Conservation (phyloP, 2,797 vertebrate genomes). For the Siniperca undulata region DNA sequence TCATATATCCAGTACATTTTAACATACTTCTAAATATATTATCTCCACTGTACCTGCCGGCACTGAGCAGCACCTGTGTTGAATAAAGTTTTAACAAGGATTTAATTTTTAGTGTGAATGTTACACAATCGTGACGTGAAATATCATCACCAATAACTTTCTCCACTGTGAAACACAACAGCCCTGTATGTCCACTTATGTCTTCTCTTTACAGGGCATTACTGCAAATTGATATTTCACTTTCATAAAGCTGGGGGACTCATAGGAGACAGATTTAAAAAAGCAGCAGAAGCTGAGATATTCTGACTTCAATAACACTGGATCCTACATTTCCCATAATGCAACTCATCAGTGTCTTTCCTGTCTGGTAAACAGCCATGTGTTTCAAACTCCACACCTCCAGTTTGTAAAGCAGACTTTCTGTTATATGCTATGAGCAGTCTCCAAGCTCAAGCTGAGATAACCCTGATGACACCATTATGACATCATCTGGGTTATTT, state of each 20-base stretch:
- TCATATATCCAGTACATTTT: not conserved
- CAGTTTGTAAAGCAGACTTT: no score
- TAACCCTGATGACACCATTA: no score
- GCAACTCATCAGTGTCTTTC: no score
- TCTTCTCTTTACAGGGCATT: not conserved
- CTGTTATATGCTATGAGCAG: no score
- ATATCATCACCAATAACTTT: not conserved
- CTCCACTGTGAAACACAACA: not conserved
- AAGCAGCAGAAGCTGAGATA: no score
- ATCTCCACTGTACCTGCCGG: not conserved
- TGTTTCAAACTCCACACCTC: no score
- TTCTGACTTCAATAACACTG: no score
- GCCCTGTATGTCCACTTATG: not conserved
- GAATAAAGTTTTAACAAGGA: not conserved
- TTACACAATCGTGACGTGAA: not conserved
- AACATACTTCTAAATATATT: not conserved
- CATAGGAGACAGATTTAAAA: no score
- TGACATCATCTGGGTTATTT: no score
- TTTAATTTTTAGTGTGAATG: not conserved
- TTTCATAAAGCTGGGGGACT: not conserved
- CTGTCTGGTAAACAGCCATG: no score
- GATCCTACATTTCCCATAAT: no score
- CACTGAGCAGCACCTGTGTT: not conserved
- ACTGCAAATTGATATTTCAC: not conserved
- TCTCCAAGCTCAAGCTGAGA: no score